Conservation (phyloP, 2,888 invertebrate species). For the Dinocampus coccinellae region DNA sequence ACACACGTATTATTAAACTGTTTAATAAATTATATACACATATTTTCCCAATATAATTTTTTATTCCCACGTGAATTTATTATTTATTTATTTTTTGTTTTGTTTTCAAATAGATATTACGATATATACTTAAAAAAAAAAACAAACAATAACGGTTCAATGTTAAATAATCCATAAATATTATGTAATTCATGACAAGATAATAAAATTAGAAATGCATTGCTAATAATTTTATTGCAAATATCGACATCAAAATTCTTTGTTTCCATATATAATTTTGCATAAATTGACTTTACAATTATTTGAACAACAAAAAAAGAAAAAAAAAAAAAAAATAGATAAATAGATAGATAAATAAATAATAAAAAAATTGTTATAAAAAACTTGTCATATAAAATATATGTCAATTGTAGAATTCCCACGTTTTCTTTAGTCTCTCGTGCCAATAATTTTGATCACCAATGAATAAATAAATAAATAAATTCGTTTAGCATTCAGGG, state of each 20-base stretch:
- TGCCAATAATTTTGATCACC: not conserved
- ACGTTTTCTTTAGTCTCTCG: not conserved
- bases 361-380: too few species aligned
- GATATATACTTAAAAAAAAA: too few species aligned
- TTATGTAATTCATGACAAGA: not conserved
- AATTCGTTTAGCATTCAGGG: slow-evolving; percentile 39
- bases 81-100: not conserved
- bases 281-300: too few species aligned
- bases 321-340: not conserved
- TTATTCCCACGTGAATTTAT: not conserved
- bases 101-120: too few species aligned
- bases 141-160: not conserved
- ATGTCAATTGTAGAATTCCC: too few species aligned
- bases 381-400: too few species aligned
- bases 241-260: not conserved
- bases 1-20: not conserved
- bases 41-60: too few species aligned
- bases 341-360: too few species aligned
- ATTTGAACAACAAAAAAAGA: too few species aligned
- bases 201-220: not conserved
- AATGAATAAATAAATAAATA: slow-evolving; percentile 18
- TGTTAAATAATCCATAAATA: not conserved
- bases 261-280: not conserved
- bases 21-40: not conserved
- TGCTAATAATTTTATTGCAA: not conserved